Evolutionary conservation across 2,797 vertebrate genomes (phyloP), one percentile per base, ranked within the genome.

Genomic region (Halcyon smyrnensis): DNA sequence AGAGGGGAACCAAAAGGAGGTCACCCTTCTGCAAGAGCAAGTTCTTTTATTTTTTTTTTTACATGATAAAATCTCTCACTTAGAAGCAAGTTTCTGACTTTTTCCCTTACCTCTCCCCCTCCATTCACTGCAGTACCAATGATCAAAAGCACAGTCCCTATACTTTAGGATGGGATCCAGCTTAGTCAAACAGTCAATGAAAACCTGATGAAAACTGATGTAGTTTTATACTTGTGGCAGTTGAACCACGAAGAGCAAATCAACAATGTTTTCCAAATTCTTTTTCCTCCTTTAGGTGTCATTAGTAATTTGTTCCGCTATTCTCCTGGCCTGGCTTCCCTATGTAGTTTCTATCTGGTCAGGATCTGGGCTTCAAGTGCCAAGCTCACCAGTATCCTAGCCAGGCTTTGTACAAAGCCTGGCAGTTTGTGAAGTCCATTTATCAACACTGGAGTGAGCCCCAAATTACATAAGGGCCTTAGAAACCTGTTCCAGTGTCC

Each of bases 341-440:
- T 82, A 4, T 21, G 62, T 89, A 65, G 80, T 90, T 65, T 82
- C 69, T 36, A 1, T 94, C 91, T 95, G 92, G 90, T 97, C 93
- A 73, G 90, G 36, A 36, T 93, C 89, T 62, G 88, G 76, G 25
- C 64, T 93, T 37, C 28, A 74, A 69, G 23, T 87, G 84, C 97
- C 97, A 95, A 93, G 48, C 80, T 92, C 90, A 86, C 93, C 86
- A 93, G 71, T 63, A 39, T 68, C 78, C 69, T 54, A 69, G 96
- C 97, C 87, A 95, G 84, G 60, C 94, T 80, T 37, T 95, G 89
- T 46, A 94, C 96, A 96, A 97, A 96, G 95, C 94, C 97, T 84
- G 97, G 98, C 96, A 98, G 96, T 62, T 96, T 97, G 96, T 96
- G 91, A 90, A 96, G 96, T 94, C 96, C 83, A 17, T 91, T 95